Base-by-base conservation (phyloP, 2,888 invertebrate genomes). In the Noctua janthe region DNA sequence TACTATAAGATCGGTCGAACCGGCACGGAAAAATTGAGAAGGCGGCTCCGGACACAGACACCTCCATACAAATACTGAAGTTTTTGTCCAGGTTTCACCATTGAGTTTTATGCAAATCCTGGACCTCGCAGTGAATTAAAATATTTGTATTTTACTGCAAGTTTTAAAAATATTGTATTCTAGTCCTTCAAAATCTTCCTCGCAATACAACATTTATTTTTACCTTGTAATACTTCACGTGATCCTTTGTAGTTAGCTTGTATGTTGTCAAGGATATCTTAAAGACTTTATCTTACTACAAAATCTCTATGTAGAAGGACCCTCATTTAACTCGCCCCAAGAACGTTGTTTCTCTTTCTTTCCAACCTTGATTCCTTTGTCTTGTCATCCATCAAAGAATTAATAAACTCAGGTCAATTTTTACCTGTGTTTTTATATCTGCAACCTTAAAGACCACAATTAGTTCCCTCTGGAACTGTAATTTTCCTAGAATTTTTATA, bases 251-350 rank as follows among this genome's bases (percentile, higher is more conserved):
- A 39, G 13, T 70, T 54, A 47, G 17, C 23, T 2, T 83, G 17
- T 43, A 56, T 62, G 62, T 17, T 23, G 17, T 67, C 47, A 71
- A 78, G 84, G n/a, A 23, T 15, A 56, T 59, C 23, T 51, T 11
- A 39, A 62, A 49, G 17, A 62, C 23, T 23, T 62, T 29, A 15
- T 66, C 23, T 66, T 11, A 51, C 4, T 29, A 20, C 1, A 1
- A 62, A 62, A 29, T 39, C 15, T 17, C 29, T 76, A 49, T 15
- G 17, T 13, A n/a, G 35, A 71, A 71, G 78, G 64, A 23, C 39
- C 5, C 11, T 29, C 29, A 29, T 29, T 29, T 29, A 29, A 29
- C 29, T 56, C 15, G 15, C 76, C 39, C 15, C 23, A 62, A 70
- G 66, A 35, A 10, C 47, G 20, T 1, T 2, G 10, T 62, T 47